Evolutionary conservation across 2,888 invertebrate species (phyloP), one percentile per base, ranked within the genome.

Genomic region (Automeris io): DNA sequence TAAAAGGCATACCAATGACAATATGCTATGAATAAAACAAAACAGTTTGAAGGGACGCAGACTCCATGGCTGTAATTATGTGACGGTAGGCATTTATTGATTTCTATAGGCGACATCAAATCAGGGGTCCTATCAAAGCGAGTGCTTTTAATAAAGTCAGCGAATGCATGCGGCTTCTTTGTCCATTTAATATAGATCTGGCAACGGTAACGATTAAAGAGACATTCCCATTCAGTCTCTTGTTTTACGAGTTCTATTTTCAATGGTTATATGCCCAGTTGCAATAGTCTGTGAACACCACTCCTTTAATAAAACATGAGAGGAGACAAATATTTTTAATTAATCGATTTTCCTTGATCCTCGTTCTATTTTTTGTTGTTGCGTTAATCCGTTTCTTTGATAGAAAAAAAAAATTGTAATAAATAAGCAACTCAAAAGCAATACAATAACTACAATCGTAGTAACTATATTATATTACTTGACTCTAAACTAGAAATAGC

Each of bases 51-150:
- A 40, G 54, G 54, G 37, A 35, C 56, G n/a, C n/a, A n/a, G n/a
- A n/a, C n/a, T n/a, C n/a, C n/a, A n/a, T n/a, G 52, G 52, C 54
- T 65, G 65, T 78, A 79, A 79, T 80, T 80, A 80, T 76, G 68
- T 64, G 53, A 45, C 62, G 42, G 63, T 62, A 59, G 54, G 57
- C 61, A 72, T 69, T 72, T 80, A 80, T 80, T 80, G 64, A 68
- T 66, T 68, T 70, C 77, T 82, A 80, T 75, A 79, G 72, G 78
- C 82, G 83, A 82, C 83, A 71, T 65, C 56, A 56, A 71, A 73
- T 72, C 73, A 63, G 57, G 61, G 57, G 57, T 49, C 49, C 71
- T 77, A 82, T 83, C 83, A 83, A 82, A 82, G 79, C 66, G 77
- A 80, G 70, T 67, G 76, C 71, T 79, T 81, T 82, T 80, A 80